Percentiles rank a stretch among this genome's conserved stretches.
Conservation (phyloP, 30 jellyfish, hydroid and myxozoan genomes). For the Aurelia sp. region DNA sequence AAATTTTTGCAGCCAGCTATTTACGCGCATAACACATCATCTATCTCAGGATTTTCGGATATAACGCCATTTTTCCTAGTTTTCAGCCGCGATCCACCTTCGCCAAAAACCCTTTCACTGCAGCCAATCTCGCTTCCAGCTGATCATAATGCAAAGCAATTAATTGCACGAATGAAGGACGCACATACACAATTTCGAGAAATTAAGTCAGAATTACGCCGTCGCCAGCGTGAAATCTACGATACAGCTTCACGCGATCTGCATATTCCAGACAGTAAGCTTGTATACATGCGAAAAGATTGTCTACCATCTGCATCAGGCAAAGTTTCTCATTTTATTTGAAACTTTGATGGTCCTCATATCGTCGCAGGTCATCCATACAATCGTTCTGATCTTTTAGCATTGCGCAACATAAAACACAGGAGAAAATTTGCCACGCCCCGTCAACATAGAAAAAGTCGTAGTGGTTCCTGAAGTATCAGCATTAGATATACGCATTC, state of each 20-base stretch:
- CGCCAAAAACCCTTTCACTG: neutral
- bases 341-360: too few species aligned
- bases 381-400: slow-evolving; percentile 3
- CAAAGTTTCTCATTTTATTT: neutral
- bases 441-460: neutral
- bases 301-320: neutral
- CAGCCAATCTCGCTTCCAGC: neutral
- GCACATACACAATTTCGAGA: neutral
- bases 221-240: slow-evolving; percentile 28
- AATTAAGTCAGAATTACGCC: slow-evolving; percentile 12
- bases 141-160: neutral
- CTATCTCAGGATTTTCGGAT: slow-evolving; percentile 24
- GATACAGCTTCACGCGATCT: slow-evolving; percentile 16
- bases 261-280: slow-evolving; percentile 13
- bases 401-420: neutral
- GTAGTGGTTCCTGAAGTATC: neutral
- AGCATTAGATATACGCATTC: neutral
- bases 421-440: neutral
- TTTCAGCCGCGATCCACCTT: slow-evolving; percentile 51
- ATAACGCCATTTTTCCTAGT: slow-evolving; percentile 26
- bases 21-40: slow-evolving; percentile 52
- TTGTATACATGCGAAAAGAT: slow-evolving; percentile 9
- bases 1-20: slow-evolving; percentile 53
- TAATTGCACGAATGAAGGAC: neutral
- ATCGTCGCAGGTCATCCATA: slow-evolving; percentile 15